Evolutionary conservation across 2,888 invertebrate genomes (phyloP).

Genomic region (Tachina fera): DNA sequence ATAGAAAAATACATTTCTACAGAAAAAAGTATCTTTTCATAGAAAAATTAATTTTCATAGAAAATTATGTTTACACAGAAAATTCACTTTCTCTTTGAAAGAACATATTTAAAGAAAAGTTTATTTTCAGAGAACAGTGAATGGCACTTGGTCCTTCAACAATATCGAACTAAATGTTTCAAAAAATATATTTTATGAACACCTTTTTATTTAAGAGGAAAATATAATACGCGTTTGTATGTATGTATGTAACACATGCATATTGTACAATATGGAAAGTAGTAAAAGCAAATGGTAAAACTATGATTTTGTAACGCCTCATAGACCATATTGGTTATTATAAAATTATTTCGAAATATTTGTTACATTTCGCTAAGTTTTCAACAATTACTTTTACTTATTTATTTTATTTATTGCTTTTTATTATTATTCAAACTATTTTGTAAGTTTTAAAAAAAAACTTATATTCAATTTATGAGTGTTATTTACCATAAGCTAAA

Average conservation of each 20-base stretch:
- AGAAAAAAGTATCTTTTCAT: neutral
- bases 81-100: too few species aligned
- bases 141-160: too few species aligned
- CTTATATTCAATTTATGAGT: neutral
- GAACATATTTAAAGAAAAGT: too few species aligned
- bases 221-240: too few species aligned
- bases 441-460: neutral
- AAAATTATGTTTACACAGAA: too few species aligned
- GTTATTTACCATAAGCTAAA: neutral
- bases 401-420: too few species aligned
- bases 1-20: too few species aligned
- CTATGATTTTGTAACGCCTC: constrained; percentile 9
- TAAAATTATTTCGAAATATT: constrained; percentile 8
- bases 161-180: too few species aligned
- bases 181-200: too few species aligned
- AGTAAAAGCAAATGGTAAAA: neutral
- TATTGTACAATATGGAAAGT: neutral
- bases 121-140: too few species aligned
- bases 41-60: too few species aligned
- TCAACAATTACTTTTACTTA: constrained; percentile 4
- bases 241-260: too few species aligned
- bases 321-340: neutral
- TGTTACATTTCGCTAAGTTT: constrained; percentile 42
- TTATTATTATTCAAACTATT: neutral
- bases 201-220: neutral